Evolutionary conservation across 2,113 vertebrate genomes (phyloP), one percentile per base, ranked within the genome.

Genomic region (Excalfactoria chinensis): DNA sequence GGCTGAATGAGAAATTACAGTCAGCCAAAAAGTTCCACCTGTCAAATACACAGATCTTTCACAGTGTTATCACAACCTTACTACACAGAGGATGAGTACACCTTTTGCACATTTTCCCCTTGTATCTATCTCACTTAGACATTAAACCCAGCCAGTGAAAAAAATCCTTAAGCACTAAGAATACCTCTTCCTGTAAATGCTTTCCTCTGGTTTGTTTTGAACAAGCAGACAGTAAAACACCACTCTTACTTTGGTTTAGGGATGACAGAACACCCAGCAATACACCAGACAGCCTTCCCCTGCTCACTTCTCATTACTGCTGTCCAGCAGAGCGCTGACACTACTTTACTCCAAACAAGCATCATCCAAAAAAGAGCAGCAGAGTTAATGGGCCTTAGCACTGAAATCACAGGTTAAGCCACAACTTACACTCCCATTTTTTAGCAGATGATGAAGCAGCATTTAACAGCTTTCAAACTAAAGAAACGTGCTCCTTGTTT

Each of bases 221-320:
- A 46, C 8, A 43, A 79, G 40, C 37, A 72, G 63, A 19, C 21
- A 64, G 56, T 23, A 49, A 35, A 82, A 75, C 48, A 25, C 40
- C 2, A 16, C 62, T 77, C 37, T 26, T 77, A 41, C 59, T 25
- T 51, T 14, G 30, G 28, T 78, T 64, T 43, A 78, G 22, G 17
- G 3, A 32, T 60, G 84, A 35, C 55, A 81, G 43, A 82, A 46
- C 40, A 82, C 28, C 17, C 34, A 68, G 23, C 0, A 0, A 40
- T 21, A 64, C 7, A 15, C 0, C 0, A 78, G 58, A 44, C 26
- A 37, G 17, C 55, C 4, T 79, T 69, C 0, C 0, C 35, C 41
- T 17, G 4, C 19, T 64, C 30, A 12, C 59, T 71, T 37, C 35
- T 88, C n/a, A 23, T 0, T 4, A 28, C 2, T 69, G 34, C 20